phyloP scores from a whole-genome alignment of 2,797 vertebrate genomes.

The Propithecus deckenii region DNA sequence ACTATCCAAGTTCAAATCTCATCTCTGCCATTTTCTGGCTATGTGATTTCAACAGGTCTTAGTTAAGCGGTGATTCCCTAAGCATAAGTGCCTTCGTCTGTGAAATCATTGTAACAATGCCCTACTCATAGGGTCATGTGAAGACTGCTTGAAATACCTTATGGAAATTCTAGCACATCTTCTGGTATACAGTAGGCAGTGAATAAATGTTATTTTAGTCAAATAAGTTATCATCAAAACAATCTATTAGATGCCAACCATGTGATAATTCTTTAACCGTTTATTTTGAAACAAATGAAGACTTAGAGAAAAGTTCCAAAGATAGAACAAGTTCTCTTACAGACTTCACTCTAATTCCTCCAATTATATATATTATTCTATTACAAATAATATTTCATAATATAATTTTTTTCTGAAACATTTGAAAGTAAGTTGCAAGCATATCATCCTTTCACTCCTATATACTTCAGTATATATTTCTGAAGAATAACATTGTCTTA shows the following conservation, averaged over 20 bases:
- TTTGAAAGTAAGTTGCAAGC: not conserved
- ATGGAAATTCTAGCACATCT: not conserved
- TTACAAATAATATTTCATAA: not conserved
- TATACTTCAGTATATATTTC: not conserved
- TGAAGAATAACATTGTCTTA: not conserved
- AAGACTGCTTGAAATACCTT: not conserved
- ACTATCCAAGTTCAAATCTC: not conserved
- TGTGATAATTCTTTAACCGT: not conserved
- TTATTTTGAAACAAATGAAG: conserved; percentile 25
- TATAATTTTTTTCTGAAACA: not conserved
- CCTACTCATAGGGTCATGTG: not conserved
- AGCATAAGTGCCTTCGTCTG: not conserved
- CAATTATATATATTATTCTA: not conserved
- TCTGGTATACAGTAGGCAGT: not conserved
- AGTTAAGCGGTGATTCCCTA: not conserved
- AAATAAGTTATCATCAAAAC: not conserved
- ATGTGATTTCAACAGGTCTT: not conserved
- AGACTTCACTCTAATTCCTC: not conserved
- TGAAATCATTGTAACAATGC: not conserved
- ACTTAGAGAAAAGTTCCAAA: not conserved
- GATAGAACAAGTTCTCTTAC: not conserved
- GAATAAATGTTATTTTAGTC: conserved; percentile 4
- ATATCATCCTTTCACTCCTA: not conserved
- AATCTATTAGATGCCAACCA: not conserved
- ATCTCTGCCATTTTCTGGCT: not conserved